phyloP scores from a whole-genome alignment of 2,888 invertebrate species.

The Artemia sinica region DNA sequence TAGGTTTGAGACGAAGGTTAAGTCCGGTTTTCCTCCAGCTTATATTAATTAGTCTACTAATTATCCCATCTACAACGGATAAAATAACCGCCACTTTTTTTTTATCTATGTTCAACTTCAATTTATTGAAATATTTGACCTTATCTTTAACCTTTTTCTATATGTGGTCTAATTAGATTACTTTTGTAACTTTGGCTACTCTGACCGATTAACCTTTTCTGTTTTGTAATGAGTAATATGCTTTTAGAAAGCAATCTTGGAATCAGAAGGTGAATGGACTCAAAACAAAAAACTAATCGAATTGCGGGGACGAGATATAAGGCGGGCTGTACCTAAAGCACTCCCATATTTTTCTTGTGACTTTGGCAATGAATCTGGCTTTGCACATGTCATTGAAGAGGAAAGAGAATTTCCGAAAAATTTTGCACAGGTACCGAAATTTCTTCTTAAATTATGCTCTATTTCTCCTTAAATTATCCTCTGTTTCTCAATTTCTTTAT shows the following conservation, averaged over 20 bases:
- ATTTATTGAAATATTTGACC: not conserved
- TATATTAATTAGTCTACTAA: too few relatives aligned
- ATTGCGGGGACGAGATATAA: conserved; percentile 49
- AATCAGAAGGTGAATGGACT: conserved; percentile 87
- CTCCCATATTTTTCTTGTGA: conserved; percentile 86
- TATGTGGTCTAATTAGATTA: not conserved
- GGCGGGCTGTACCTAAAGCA: conserved; percentile 71
- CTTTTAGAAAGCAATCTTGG: conserved; percentile 68
- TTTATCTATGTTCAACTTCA: too few relatives aligned
- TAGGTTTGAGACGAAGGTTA: too few relatives aligned
- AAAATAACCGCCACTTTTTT: too few relatives aligned
- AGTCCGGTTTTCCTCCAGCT: too few relatives aligned
- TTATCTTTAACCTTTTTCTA: not conserved
- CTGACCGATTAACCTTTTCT: too few relatives aligned
- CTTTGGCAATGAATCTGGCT: conserved; percentile 73
- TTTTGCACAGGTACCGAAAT: conserved; percentile 58
- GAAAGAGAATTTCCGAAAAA: conserved; percentile 62
- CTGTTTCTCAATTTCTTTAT: too few relatives aligned
- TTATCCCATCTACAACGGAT: too few relatives aligned
- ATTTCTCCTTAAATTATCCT: too few relatives aligned
- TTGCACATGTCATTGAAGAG: conserved; percentile 93
- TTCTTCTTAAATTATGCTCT: too few relatives aligned
- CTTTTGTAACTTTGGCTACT: too few relatives aligned
- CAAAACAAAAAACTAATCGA: conserved; percentile 78
- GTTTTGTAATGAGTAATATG: not conserved